Conservation (phyloP, 1,140 invertebrate species). For the Drosophila santomea region DNA sequence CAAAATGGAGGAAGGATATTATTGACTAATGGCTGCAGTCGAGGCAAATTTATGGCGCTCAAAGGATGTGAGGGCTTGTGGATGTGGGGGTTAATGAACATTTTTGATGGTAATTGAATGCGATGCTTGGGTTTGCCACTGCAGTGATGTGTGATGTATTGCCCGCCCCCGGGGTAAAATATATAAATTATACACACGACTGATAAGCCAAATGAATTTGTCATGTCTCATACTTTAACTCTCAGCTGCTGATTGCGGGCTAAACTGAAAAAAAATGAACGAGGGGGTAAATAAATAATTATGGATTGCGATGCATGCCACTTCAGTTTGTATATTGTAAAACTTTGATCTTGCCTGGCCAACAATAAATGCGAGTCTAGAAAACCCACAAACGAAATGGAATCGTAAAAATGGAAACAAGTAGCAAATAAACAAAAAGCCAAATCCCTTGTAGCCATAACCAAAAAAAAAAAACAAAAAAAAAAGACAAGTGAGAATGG, state of each 20-base stretch:
- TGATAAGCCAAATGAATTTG: constrained; percentile 48
- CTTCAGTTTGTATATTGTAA: constrained; percentile 10
- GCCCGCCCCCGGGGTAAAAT: constrained; percentile 20
- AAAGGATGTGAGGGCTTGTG: constrained; percentile 15
- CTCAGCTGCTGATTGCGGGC: constrained; percentile 38
- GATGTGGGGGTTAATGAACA: constrained; percentile 44
- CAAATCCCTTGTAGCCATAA: constrained; percentile 32
- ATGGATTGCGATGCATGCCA: constrained; percentile 27
- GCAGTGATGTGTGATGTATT: constrained; percentile 42
- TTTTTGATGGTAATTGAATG: constrained; percentile 58
- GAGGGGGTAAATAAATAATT: constrained; percentile 38
- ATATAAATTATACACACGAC: constrained; percentile 40
- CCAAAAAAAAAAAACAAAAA: constrained; percentile 1
- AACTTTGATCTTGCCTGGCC: constrained; percentile 23
- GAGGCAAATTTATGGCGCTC: constrained; percentile 49
- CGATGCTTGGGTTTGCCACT: constrained; percentile 31
- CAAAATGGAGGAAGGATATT: constrained; percentile 36
- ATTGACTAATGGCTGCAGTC: constrained; percentile 50
- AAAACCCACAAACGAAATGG: constrained; percentile 26
- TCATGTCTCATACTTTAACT: constrained; percentile 27
- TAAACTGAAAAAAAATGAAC: constrained; percentile 5
- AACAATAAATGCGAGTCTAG: constrained; percentile 4
- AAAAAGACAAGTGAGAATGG: not conserved
- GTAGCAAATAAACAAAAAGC: constrained; percentile 37
- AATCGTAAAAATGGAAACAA: constrained; percentile 46